Evolutionary conservation across 2,113 vertebrate genomes (phyloP).

Genomic region (Romanogobio albipinnatus): DNA sequence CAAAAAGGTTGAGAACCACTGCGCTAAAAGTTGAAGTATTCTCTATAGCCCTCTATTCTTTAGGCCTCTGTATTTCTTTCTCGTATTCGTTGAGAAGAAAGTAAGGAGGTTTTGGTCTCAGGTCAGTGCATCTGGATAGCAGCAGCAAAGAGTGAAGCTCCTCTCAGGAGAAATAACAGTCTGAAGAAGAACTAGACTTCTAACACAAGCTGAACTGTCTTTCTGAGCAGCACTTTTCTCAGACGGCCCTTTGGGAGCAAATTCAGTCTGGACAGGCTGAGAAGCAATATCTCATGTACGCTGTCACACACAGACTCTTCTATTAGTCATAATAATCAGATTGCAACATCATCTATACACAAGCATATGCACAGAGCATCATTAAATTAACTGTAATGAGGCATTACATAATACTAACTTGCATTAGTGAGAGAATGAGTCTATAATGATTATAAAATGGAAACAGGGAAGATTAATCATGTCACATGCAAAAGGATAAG

Average conservation of each 20-base stretch:
- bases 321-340: not conserved
- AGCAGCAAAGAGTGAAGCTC: not conserved
- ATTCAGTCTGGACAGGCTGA: not conserved
- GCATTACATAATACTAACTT: not conserved
- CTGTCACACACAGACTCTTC: not conserved
- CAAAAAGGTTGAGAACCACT: no score
- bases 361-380: not conserved
- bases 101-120: not conserved
- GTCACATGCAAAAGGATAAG: not conserved
- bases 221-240: not conserved
- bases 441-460: not conserved
- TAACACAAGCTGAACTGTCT: conserved; percentile 7
- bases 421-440: not conserved
- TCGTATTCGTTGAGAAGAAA: not conserved
- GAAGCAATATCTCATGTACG: not conserved
- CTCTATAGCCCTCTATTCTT: not conserved
- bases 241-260: not conserved
- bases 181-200: not conserved
- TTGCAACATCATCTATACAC: not conserved
- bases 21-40: not conserved
- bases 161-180: conserved; percentile 12
- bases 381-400: not conserved
- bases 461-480: not conserved
- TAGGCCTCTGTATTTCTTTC: not conserved
- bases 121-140: conserved; percentile 25